These are phyloP conservation scores for Apodemia mormo DNA, from an alignment of 2,888 invertebrate species.

Conservation along the genomic window DNA sequence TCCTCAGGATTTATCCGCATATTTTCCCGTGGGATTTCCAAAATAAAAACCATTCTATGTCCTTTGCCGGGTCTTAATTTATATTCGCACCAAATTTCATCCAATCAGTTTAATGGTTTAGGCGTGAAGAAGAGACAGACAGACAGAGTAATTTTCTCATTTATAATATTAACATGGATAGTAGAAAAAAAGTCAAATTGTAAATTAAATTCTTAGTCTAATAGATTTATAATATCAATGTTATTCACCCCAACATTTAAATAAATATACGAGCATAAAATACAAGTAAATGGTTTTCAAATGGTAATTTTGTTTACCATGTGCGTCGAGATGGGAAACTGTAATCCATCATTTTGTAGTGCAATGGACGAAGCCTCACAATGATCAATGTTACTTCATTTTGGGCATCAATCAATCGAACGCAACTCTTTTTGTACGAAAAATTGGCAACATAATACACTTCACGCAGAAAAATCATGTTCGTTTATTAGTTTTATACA, in stretches of 20 bases:
- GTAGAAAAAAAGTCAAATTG: too few relatives aligned
- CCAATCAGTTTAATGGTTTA: too few relatives aligned
- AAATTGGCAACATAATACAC: background rate
- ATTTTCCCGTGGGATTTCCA: too few relatives aligned
- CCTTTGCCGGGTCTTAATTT: too few relatives aligned
- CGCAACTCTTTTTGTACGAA: background rate
- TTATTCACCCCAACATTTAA: background rate
- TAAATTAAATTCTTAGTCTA: background rate
- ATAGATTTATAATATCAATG: background rate
- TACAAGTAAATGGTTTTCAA: conserved; percentile 2
- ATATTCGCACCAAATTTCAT: too few relatives aligned
- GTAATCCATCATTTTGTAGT: conserved; percentile 51
- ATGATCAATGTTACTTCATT: conserved; percentile 51
- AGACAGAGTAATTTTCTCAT: too few relatives aligned
- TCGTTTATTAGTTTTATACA: conserved; percentile 1
- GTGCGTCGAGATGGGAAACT: conserved; percentile 35
- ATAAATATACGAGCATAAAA: background rate
- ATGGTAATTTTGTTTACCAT: conserved; percentile 11
- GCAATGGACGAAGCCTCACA: conserved; percentile 40
- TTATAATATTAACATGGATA: too few relatives aligned
- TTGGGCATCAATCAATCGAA: conserved; percentile 51
- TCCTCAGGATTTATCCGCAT: too few relatives aligned
- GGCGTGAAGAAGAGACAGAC: too few relatives aligned
- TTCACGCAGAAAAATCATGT: background rate
- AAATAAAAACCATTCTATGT: too few relatives aligned